A percentile compares a stretch with the other conserved stretches of the same genome.
Evolutionary conservation across 2,113 vertebrate species (phyloP).

Genomic region (Ia io): DNA sequence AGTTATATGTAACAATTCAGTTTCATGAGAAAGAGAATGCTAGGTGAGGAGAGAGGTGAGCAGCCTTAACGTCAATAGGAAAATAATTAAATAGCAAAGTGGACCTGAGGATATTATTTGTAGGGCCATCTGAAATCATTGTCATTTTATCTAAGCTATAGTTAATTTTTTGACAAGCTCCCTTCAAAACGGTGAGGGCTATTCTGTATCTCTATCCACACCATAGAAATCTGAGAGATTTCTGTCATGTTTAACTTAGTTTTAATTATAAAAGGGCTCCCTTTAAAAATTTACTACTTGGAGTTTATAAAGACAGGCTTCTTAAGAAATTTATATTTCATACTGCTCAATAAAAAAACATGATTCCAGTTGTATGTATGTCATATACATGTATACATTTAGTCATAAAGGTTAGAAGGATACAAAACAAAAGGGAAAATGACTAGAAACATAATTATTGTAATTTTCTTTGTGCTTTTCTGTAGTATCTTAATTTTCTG

Average conservation of each 20-base stretch:
- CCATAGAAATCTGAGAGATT: conserved; percentile 5
- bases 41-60: conserved; percentile 39
- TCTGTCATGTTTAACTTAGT: neutral
- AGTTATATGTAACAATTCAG: neutral
- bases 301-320: conserved; percentile 10
- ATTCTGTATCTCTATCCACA: conserved; percentile 25
- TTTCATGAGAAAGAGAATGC: neutral
- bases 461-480: neutral
- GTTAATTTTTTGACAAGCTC: conserved; percentile 66
- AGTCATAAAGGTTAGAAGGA: neutral
- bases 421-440: neutral
- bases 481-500: neutral
- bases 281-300: neutral
- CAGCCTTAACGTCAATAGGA: conserved; percentile 52
- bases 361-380: neutral
- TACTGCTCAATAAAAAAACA: neutral
- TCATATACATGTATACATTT: neutral
- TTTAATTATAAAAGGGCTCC: conserved; percentile 1
- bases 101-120: conserved; percentile 67
- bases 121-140: conserved; percentile 67
- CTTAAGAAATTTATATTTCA: conserved; percentile 43
- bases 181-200: conserved; percentile 58
- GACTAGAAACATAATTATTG: neutral
- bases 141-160: conserved; percentile 66
- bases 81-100: conserved; percentile 57